These are phyloP conservation scores for Anastrepha obliqua DNA, from an alignment of 1,140 invertebrate species.

Conservation along the genomic window DNA sequence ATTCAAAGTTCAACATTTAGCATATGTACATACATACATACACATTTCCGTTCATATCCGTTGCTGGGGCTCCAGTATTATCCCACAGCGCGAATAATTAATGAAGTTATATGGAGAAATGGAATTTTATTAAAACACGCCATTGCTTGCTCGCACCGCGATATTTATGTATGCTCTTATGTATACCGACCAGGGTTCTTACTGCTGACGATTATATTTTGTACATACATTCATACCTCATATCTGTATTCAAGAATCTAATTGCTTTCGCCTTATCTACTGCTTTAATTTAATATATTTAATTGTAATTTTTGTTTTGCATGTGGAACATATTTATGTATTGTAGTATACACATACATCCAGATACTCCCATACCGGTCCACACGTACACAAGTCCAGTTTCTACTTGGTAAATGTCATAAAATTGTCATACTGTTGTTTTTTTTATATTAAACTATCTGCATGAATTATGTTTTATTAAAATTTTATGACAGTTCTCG, in stretches of 20 bases:
- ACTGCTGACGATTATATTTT: neutral
- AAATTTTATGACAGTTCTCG: neutral
- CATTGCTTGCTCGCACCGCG: neutral
- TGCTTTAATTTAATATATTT: neutral
- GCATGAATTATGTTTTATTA: conserved; percentile 23
- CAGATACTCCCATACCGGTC: too few species aligned
- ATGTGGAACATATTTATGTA: neutral
- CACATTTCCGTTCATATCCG: too few species aligned
- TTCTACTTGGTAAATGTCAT: neutral
- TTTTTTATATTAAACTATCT: neutral
- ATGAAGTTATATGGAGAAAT: conserved; percentile 43
- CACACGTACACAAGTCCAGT: neutral
- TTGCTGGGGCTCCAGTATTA: neutral
- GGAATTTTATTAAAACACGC: conserved; percentile 46
- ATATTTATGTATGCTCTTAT: neutral
- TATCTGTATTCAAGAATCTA: neutral
- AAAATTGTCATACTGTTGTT: neutral
- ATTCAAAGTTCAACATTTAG: too few species aligned
- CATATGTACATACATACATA: too few species aligned
- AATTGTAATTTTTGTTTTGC: neutral
- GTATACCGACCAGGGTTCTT: neutral
- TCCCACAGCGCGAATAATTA: conserved; percentile 26
- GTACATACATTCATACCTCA: neutral
- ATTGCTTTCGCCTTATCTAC: neutral
- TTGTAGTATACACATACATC: neutral